These are phyloP conservation scores for Idaea aversata DNA, from an alignment of 2,888 invertebrate genomes.

Conservation along the genomic window DNA sequence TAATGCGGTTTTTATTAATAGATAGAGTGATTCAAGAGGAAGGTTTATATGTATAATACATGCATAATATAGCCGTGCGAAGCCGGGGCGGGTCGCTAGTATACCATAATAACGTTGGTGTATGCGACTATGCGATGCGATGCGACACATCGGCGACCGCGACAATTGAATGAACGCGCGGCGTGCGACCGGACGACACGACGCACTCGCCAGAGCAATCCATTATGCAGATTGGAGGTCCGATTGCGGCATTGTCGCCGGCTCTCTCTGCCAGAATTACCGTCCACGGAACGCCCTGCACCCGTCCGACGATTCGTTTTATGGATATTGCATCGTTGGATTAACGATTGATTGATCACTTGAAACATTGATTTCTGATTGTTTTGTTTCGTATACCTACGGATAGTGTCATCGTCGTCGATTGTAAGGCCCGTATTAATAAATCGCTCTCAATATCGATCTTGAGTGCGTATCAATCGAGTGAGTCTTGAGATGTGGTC, in stretches of 20 bases:
- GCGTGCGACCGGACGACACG: constrained; percentile 61
- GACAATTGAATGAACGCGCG: constrained; percentile 73
- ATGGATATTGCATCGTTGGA: constrained; percentile 68
- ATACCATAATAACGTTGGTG: constrained; percentile 66
- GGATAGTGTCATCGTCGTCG: constrained; percentile 16
- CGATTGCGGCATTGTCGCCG: constrained; percentile 78
- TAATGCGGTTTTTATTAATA: too few relatives aligned
- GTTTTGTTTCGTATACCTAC: constrained; percentile 37
- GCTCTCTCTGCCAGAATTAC: constrained; percentile 64
- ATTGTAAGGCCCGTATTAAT: too few relatives aligned
- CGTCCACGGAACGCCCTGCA: constrained; percentile 30
- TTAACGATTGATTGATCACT: constrained; percentile 73
- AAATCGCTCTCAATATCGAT: too few relatives aligned
- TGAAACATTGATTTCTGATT: constrained; percentile 48
- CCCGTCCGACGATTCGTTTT: constrained; percentile 46
- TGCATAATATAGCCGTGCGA: too few relatives aligned
- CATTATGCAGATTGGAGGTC: constrained; percentile 78
- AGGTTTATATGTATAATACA: too few relatives aligned
- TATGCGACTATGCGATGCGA: constrained; percentile 43
- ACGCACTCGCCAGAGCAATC: constrained; percentile 75
- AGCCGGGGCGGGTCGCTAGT: too few relatives aligned
- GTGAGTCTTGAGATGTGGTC: too few relatives aligned
- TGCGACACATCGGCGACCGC: constrained; percentile 70
- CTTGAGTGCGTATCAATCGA: too few relatives aligned
- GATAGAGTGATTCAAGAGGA: too few relatives aligned